Evolutionary conservation across 2,888 invertebrate genomes (phyloP), one percentile per base, ranked within the genome.

Genomic region (Darwinula stevensoni): DNA sequence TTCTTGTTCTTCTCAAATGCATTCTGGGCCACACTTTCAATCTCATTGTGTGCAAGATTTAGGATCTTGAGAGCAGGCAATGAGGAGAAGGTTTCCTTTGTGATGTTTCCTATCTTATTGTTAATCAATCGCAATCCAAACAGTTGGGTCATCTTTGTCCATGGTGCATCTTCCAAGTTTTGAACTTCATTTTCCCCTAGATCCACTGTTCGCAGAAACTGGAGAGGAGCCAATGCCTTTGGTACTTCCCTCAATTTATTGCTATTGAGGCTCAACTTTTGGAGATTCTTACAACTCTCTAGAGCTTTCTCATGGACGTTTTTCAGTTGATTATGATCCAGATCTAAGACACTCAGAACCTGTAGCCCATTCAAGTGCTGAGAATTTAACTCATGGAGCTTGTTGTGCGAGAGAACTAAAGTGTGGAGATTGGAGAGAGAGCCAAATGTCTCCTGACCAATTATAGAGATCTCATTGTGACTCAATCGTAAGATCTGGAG

Each of bases 381-480:
- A 2, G 73, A 71, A 48, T 80, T 76, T 41, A 84, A 59, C 45
- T 71, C 69, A 42, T 67, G 67, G 42, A 84, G 65, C 49, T 68
- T 69, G 54, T 84, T 84, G 50, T 70, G 70, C 3, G 76, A 75
- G 40, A 84, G 58, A 36, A 78, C 65, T 40, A 84, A 57, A 11
- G 80, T 80, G 52, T 84, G 82, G 37, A 84, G 58, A 54, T 84
- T 84, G 48, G 75, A 80, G 70, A 82, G 72, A 3, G 78, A 73
- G 26, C 76, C 63, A 50, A 84, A 84, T 2, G 80, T 74, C 44
- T 78, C 74, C 4, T 76, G 72, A 4, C 72, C 71, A 37, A 84
- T 71, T 35, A 63, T 69, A 47, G 75, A 73, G 34, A 84, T 54
- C 45, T 65, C 62, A 48, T 84, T 84, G 49, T 74, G 67, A 41